Evolutionary conservation across 2,888 invertebrate species (phyloP).

Genomic region (Leptinotarsa rubiginosa): DNA sequence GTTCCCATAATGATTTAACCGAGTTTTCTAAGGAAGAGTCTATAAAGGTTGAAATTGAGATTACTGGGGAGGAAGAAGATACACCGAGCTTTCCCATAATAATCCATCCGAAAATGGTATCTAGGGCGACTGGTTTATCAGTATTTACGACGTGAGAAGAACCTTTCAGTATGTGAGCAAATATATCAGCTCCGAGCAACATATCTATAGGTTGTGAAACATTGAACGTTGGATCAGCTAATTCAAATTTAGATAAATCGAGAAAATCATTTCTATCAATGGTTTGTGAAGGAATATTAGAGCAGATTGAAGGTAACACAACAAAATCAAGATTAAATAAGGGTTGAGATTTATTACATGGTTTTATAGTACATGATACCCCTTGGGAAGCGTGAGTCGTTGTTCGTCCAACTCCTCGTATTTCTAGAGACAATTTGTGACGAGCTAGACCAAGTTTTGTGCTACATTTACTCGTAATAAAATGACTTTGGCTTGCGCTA

Average conservation of each 20-base stretch:
- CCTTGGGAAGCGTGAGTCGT: constrained; percentile 8
- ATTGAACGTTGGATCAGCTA: no score
- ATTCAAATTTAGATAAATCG: no score
- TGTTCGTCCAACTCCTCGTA: constrained; percentile 4
- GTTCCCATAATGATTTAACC: not conserved
- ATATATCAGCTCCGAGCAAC: constrained; percentile 8
- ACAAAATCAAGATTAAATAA: constrained; percentile 14
- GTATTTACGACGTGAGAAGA: not conserved
- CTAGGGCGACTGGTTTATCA: no score
- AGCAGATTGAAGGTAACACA: constrained; percentile 11
- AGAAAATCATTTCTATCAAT: no score
- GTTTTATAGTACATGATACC: constrained; percentile 14
- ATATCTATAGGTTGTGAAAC: constrained; percentile 4
- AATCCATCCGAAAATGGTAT: no score
- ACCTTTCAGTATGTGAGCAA: constrained; percentile 2
- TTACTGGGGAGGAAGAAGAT: not conserved
- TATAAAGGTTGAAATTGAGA: not conserved
- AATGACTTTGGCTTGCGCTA: constrained; percentile 5
- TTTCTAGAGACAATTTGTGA: constrained; percentile 5
- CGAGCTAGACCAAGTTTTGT: constrained; percentile 1
- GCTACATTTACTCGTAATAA: constrained; percentile 7
- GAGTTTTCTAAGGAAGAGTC: constrained; percentile 4
- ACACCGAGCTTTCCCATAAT: not conserved
- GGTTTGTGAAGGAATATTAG: constrained; percentile 3
- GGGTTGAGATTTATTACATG: constrained; percentile 7